Conservation (phyloP, 1,140 invertebrate species). For the Micrasema minimum region DNA sequence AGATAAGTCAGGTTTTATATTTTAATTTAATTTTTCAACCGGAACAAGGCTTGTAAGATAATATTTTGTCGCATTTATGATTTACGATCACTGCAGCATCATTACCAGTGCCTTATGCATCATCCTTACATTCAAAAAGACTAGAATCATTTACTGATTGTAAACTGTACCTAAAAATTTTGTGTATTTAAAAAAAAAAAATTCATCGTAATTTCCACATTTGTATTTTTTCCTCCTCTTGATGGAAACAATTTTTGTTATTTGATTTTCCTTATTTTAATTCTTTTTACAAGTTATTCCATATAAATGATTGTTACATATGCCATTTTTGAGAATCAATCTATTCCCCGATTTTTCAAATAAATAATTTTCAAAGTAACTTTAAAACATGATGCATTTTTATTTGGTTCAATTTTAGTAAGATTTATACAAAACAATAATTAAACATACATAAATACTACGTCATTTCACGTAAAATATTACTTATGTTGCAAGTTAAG, state of each 20-base stretch:
- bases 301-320: slow-evolving; percentile 37
- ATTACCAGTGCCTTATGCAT: not conserved
- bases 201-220: not conserved
- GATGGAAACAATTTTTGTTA: slow-evolving; percentile 8
- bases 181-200: not conserved
- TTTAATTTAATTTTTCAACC: too few relatives aligned
- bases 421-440: not conserved
- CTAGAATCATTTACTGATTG: not conserved
- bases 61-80: too few relatives aligned
- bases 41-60: too few relatives aligned
- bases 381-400: slow-evolving; percentile 8
- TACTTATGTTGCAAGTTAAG: not conserved
- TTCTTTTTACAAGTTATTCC: slow-evolving; percentile 38
- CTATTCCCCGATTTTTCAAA: too few relatives aligned
- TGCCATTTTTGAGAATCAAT: slow-evolving; percentile 24
- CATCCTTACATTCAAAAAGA: not conserved
- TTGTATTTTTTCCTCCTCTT: slow-evolving; percentile 1
- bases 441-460: not conserved
- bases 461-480: not conserved
- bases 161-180: slow-evolving; percentile 13
- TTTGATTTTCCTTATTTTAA: slow-evolving; percentile 22
- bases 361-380: slow-evolving; percentile 30
- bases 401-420: not conserved
- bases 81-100: too few relatives aligned
- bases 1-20: too few relatives aligned